Base-by-base conservation (phyloP, 1,140 invertebrate genomes). In the Chlorops oryzae region DNA sequence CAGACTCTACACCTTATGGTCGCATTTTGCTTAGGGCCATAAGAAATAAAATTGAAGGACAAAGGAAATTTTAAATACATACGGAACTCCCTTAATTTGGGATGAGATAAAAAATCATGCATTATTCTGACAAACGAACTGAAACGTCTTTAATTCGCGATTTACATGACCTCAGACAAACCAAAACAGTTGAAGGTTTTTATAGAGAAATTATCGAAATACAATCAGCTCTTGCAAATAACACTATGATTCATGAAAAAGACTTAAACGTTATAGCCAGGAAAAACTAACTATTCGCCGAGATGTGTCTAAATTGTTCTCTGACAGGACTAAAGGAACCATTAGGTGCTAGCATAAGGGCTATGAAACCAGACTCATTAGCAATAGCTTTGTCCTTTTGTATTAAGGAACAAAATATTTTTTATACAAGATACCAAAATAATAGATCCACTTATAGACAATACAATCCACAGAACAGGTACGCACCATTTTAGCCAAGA, bases 201-300 rank as follows among this genome's bases (percentile, higher is more conserved):
- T 43, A 43, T 15, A 43, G 23, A 13, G 41, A 43, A 43, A 43
- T 21, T 15, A 43, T 43, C 5, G 41, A 43, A 43, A 43, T 43
- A 20, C 20, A 10, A 5, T 12, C 41, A 7, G 24, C 41, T 7
- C 10, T 43, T 5, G 10, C 5, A 7, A 43, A 43, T 20, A 9
- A 43, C 23, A 24, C 24, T 18, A 5, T 9, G 6, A 43, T 43
- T 20, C 13, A 43, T 24, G 41, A 43, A 23, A 12, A 17, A 6
- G 20, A 43, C 20, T 5, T 21, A 9, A 43, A 43, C 24, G 41
- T 43, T 22, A 24, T 43, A 10, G n/a, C 7, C 7, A 13, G 7
- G n/a, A 32, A 32, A 13, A 32, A 32, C 7, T 7, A 32, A 7
- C n/a, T 32, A 32, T 32, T 9, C n/a, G 27, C 27, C 27, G 27